Evolutionary conservation across 2,888 invertebrate species (phyloP), one percentile per base, ranked within the genome.

Genomic region (Aquatica leii): DNA sequence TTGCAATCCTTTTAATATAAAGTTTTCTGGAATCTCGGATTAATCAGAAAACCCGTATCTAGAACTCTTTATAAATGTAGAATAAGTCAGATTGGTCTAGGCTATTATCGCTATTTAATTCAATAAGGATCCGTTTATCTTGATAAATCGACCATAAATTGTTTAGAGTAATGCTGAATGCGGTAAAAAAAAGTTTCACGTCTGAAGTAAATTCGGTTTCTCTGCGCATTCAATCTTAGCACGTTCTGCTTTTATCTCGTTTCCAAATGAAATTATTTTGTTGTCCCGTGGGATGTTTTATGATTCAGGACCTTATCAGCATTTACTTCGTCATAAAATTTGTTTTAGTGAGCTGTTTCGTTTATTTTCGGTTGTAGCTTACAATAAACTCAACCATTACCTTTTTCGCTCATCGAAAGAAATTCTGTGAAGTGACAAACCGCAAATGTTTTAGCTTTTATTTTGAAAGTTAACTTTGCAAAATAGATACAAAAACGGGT

Each of bases 41-140:
- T 62, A 57, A 52, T 41, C 48, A 41, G 53, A 57, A 20, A 62
- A 62, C 51, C 46, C 52, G 57, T 50, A 46, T 53, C 21, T 31
- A 57, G 46, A 58, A 35, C 20, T 31, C 52, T 52, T 66, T 62
- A 66, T 59, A 66, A 62, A 66, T 62, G 62, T 62, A 49, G 59
- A 66, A 57, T 59, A 35, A 59, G 52, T 62, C 50, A 21, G 58
- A 62, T 62, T 66, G 66, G 66, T 59, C 59, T 34, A 65, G 61
- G 68, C 77, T 72, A 78, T 79, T 79, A 79, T 78, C 77, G 77
- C 77, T 74, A 74, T 78, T 78, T 79, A 78, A 79, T 79, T 79
- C 79, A 78, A 79, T 79, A 78, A 78, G 76, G 75, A 74, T 73
- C 74, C 75, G 76, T 77, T 77, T 77, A 78, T 78, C 78, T 75